A percentile compares a stretch with the other conserved stretches of the same genome.
Evolutionary conservation across 2,888 invertebrate species (phyloP).

Genomic region (Teleogryllus oceanicus): DNA sequence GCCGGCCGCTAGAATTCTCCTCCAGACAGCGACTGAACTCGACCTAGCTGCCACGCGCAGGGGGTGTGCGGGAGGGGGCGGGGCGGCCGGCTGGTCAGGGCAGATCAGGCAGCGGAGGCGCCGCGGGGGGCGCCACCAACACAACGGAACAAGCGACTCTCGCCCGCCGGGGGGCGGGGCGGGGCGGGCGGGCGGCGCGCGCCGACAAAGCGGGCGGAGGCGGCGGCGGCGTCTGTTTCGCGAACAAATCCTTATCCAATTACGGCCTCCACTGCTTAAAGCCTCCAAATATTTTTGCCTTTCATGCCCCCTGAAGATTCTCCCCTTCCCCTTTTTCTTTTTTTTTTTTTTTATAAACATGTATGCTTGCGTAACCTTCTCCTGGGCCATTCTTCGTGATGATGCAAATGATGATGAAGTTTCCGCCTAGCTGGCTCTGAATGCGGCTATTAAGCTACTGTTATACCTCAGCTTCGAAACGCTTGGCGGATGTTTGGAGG

Average conservation of each 20-base stretch:
- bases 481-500: background rate
- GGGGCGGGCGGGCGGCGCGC: background rate
- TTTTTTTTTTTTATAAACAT: background rate
- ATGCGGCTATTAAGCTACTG: conserved; percentile 21
- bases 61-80: too few species aligned
- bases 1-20: too few species aligned
- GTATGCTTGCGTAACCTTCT: conserved; percentile 22
- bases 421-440: conserved; percentile 25
- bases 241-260: conserved; percentile 18
- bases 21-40: too few species aligned
- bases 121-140: background rate
- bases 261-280: background rate
- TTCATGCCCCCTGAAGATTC: background rate
- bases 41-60: too few species aligned
- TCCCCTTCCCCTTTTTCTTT: background rate
- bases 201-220: background rate
- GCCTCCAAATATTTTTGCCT: conserved; percentile 18
- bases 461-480: conserved; percentile 9
- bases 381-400: conserved; percentile 24
- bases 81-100: background rate
- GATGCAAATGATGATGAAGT: conserved; percentile 31
- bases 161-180: background rate
- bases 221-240: background rate
- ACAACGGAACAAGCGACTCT: background rate
- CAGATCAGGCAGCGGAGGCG: background rate